Evolutionary conservation across 92 coral and sea anemone genomes (phyloP).

Genomic region (Paragorgia papillata): DNA sequence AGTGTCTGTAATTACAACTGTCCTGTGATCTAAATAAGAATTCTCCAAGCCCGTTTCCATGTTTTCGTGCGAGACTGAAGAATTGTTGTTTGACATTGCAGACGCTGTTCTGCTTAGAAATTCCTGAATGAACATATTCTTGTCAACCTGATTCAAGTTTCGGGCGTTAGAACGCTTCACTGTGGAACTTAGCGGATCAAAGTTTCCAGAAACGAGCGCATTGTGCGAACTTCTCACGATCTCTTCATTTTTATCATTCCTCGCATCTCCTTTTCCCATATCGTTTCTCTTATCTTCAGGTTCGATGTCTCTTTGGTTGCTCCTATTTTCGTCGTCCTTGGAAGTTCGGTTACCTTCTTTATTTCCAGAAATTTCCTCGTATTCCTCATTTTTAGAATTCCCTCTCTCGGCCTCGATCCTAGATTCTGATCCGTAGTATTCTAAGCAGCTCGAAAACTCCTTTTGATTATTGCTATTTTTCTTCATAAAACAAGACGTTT

Average conservation of each 20-base stretch:
- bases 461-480: slow-evolving; percentile 53
- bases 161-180: slow-evolving; percentile 13
- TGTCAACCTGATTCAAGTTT: slow-evolving; percentile 4
- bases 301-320: background rate
- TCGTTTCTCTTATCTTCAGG: slow-evolving; percentile 4
- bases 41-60: slow-evolving; percentile 2
- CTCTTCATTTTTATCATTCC: background rate
- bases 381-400: background rate
- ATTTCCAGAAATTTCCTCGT: background rate
- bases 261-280: background rate
- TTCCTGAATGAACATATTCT: slow-evolving; percentile 35
- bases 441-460: background rate
- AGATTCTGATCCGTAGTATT: background rate
- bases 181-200: background rate
- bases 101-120: slow-evolving; percentile 42
- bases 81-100: slow-evolving; percentile 27
- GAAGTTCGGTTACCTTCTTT: background rate
- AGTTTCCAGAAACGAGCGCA: background rate
- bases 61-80: slow-evolving; percentile 14
- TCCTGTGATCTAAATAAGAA: slow-evolving; percentile 15
- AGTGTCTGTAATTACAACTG: background rate
- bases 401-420: background rate
- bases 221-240: background rate
- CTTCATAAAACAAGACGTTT: slow-evolving; percentile 18
- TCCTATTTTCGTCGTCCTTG: background rate